Conservation (phyloP, 1,140 invertebrate species). For the Cydia fagiglandana region DNA sequence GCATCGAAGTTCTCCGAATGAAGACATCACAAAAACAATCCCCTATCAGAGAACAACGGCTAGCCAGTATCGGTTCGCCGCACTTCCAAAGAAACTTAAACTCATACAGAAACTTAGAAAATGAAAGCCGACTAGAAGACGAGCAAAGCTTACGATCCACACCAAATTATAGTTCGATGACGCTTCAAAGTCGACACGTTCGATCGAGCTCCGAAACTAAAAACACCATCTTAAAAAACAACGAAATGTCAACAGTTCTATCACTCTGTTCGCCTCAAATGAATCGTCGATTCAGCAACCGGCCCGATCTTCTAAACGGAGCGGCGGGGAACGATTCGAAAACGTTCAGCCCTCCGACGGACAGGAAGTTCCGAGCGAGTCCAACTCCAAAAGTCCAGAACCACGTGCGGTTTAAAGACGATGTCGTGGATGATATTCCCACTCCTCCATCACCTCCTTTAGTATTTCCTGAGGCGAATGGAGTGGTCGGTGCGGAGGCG, state of each 20-base stretch:
- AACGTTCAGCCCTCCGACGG: constrained; percentile 59
- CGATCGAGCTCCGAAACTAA: constrained; percentile 77
- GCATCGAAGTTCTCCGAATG: constrained; percentile 79
- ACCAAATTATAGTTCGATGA: constrained; percentile 76
- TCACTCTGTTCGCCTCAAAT: constrained; percentile 79
- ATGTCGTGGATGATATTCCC: constrained; percentile 70
- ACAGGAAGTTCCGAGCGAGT: constrained; percentile 62
- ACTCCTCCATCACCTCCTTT: constrained; percentile 74
- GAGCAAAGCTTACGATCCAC: constrained; percentile 64
- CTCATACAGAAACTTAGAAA: constrained; percentile 78
- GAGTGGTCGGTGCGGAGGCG: constrained; percentile 81
- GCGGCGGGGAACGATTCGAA: constrained; percentile 58
- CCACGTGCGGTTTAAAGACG: constrained; percentile 76
- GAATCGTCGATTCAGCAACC: constrained; percentile 73
- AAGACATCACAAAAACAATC: constrained; percentile 73
- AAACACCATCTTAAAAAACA: constrained; percentile 74
- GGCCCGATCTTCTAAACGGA: constrained; percentile 66
- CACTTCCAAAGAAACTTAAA: constrained; percentile 80
- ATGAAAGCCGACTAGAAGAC: constrained; percentile 65
- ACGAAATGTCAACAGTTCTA: constrained; percentile 72
- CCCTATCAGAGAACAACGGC: constrained; percentile 67
- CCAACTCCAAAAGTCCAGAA: constrained; percentile 66
- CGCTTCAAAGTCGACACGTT: constrained; percentile 69
- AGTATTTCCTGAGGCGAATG: constrained; percentile 75
- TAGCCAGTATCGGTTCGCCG: constrained; percentile 81